Evolutionary conservation across 2,888 invertebrate species (phyloP), one percentile per base, ranked within the genome.

Genomic region (Drosophila neonasuta): DNA sequence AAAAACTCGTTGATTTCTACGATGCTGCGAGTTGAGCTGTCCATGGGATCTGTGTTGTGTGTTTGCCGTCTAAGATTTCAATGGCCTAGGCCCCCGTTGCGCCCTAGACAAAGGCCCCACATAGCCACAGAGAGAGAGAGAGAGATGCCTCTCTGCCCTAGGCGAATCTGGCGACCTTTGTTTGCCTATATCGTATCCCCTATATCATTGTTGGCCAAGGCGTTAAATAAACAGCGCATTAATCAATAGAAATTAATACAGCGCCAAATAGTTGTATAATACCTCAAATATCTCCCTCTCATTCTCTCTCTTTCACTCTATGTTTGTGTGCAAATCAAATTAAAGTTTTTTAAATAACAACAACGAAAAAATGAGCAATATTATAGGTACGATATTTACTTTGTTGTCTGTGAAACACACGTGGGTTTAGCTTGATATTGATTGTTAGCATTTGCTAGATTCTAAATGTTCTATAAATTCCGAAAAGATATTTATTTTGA

Each of bases 201-300:
- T 48, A 55, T 60, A 73, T 67, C 71, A 66, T 83, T 77, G 71
- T 74, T 41, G 42, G 24, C 49, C 59, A 61, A 77, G 81, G 71
- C 80, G 84, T 81, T 83, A 84, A 83, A 79, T 77, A 84, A 81
- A 81, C 84, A 81, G 74, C 80, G 65, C 84, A 81, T 81, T 81
- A 81, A 81, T 81, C 81, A 81, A 81, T 77, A 75, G 74, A 81
- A 81, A 80, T 84, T 83, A 80, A 80, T 80, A 80, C 83, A 78
- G 55, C 80, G 78, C 64, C 76, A 80, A 83, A 80, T 77, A 80
- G 81, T 81, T 79, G 81, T 80, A 80, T 81, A 80, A 79, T 72
- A 66, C 63, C 56, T 42, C 56, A 64, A 58, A 75, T 60, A 51
- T 68, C 48, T 71, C 2, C 6, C 11, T 2, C 24, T 11, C 30